These are phyloP conservation scores for Heteromurus nitidus DNA, from an alignment of 2,888 invertebrate genomes.

Conservation along the genomic window DNA sequence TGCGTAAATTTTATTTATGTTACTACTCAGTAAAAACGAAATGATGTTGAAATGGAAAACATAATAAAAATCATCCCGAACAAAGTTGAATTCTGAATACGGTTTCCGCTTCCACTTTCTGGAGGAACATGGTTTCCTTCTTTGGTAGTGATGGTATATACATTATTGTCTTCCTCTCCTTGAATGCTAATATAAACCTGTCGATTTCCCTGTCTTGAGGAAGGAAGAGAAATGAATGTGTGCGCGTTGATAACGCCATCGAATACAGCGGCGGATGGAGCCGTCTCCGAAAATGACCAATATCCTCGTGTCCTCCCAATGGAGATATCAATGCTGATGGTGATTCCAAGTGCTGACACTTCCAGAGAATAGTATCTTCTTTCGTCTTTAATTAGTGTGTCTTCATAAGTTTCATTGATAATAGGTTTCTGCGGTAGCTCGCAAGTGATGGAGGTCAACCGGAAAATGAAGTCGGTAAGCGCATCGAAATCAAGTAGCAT, in stretches of 20 bases:
- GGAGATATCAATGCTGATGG: conserved; percentile 20
- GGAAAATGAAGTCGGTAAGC: conserved; percentile 53
- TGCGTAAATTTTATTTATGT: too few relatives aligned
- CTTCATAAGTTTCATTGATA: conserved; percentile 38
- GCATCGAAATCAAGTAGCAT: conserved; percentile 35
- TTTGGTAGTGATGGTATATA: conserved; percentile 10
- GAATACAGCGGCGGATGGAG: conserved; percentile 57
- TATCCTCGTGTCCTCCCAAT: conserved; percentile 39
- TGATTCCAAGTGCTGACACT: conserved; percentile 53
- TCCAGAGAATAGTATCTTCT: conserved; percentile 47
- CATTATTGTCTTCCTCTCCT: conserved; percentile 7
- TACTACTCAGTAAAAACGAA: too few relatives aligned
- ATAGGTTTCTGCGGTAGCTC: conserved; percentile 55
- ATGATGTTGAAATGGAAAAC: too few relatives aligned
- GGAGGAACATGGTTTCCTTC: conserved; percentile 34
- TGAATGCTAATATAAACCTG: conserved; percentile 17
- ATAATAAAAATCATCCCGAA: too few relatives aligned
- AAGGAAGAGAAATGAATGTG: conserved; percentile 21
- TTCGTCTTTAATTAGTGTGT: conserved; percentile 44
- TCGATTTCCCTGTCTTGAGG: background rate
- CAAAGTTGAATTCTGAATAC: too few relatives aligned
- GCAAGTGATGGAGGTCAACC: conserved; percentile 60
- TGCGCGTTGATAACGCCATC: conserved; percentile 51
- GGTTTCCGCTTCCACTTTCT: too few relatives aligned
- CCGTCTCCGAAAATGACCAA: conserved; percentile 46